A percentile compares a stretch with the other conserved stretches of the same genome.
Evolutionary conservation across 2,888 invertebrate genomes (phyloP).

Genomic region (Lithodes maja): DNA sequence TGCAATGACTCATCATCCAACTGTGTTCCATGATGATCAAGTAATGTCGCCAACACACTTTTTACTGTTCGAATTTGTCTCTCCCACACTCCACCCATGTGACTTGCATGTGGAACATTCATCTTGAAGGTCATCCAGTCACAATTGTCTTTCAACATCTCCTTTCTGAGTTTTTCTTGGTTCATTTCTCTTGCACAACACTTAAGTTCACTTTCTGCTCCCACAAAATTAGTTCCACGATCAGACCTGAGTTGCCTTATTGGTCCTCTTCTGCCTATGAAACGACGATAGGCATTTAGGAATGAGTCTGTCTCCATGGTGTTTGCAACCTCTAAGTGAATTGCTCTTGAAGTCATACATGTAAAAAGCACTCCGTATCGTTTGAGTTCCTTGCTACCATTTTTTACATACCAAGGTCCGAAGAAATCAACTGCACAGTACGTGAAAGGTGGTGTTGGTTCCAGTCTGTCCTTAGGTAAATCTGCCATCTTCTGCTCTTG

Average conservation of each 20-base stretch:
- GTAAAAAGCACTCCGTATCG: constrained; percentile 15
- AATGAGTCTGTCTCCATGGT: constrained; percentile 10
- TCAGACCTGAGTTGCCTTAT: background rate
- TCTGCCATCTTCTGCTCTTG: no score
- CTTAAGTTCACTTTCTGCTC: constrained; percentile 27
- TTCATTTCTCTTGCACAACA: background rate
- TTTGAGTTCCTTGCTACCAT: background rate
- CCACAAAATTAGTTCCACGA: constrained; percentile 30
- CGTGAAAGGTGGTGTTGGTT: constrained; percentile 19
- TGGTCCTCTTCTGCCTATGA: constrained; percentile 4
- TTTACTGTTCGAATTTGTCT: constrained; percentile 31
- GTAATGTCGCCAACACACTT: constrained; percentile 11
- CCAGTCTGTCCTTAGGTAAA: no score
- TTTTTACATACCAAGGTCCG: constrained; percentile 13
- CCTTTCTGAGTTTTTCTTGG: background rate
- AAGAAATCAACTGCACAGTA: constrained; percentile 42
- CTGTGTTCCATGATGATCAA: background rate
- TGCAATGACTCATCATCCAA: constrained; percentile 27
- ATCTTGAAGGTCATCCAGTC: constrained; percentile 21
- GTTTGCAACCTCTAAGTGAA: background rate
- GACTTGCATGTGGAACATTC: constrained; percentile 13
- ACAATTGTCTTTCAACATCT: background rate
- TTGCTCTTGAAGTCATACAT: constrained; percentile 4
- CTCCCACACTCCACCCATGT: constrained; percentile 48
- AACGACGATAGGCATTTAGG: constrained; percentile 10